These are phyloP conservation scores for Brachionus rubens DNA, from an alignment of 1,140 invertebrate genomes.

Conservation along the genomic window DNA sequence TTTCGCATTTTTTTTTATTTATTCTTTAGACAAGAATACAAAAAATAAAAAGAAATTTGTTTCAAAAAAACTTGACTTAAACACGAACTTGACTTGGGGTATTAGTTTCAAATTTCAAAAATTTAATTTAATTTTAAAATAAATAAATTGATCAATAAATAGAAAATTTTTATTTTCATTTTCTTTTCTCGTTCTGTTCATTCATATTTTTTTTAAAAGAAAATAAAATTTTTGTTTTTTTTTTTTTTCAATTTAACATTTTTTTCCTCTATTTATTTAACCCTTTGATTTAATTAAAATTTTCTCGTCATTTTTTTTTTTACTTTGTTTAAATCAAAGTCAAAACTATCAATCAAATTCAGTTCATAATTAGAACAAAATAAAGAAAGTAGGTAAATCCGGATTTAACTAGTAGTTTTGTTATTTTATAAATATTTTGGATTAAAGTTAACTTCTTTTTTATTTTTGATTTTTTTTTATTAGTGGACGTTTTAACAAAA, in stretches of 20 bases:
- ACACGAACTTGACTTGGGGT: not conserved
- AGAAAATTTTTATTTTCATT: not conserved
- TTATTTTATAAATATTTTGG: not conserved
- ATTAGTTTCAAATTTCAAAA: constrained; percentile 32
- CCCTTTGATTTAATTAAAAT: constrained; percentile 1
- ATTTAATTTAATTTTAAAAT: constrained; percentile 24
- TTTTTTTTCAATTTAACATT: too few species aligned
- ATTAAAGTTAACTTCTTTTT: not conserved
- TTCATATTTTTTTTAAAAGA: too few species aligned
- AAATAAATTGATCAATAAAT: constrained; percentile 42
- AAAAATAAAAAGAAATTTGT: not conserved
- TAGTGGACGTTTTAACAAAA: not conserved
- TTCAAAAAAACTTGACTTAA: constrained; percentile 22
- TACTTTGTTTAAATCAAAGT: constrained; percentile 2
- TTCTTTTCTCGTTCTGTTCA: too few species aligned
- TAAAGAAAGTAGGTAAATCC: constrained; percentile 32
- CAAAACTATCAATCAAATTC: not conserved
- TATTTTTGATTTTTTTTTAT: not conserved
- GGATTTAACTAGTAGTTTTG: constrained; percentile 15
- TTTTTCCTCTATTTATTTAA: not conserved
- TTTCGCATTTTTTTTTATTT: too few species aligned
- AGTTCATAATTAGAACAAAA: too few species aligned
- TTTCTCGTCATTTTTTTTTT: not conserved
- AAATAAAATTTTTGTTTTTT: too few species aligned
- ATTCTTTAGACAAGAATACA: not conserved